These are phyloP conservation scores for Stomatorhinus walkeri DNA, from an alignment of 2,797 vertebrate genomes.

Conservation along the genomic window DNA sequence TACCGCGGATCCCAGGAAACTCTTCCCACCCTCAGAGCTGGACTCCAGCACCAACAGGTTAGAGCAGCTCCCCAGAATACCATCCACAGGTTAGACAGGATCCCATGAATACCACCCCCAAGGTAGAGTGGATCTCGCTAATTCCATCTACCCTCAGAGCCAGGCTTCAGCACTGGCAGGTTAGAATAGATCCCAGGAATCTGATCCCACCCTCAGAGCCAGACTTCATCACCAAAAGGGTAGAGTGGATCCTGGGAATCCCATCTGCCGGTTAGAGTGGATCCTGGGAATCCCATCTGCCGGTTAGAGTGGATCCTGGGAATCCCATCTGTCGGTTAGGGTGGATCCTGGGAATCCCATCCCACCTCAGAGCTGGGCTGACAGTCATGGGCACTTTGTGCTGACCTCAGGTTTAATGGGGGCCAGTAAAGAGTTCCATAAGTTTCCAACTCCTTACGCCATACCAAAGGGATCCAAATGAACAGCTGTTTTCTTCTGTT, in stretches of 20 bases:
- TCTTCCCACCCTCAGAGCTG: neutral
- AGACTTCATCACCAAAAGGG: neutral
- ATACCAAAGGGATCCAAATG: neutral
- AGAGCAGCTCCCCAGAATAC: neutral
- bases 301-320: neutral
- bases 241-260: neutral
- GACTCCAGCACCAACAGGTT: neutral
- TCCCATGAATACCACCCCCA: neutral
- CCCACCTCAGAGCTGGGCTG: neutral
- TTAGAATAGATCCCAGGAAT: neutral
- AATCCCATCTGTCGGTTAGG: neutral
- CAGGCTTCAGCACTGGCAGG: neutral
- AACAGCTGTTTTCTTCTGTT: neutral
- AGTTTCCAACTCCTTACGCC: neutral
- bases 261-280: neutral
- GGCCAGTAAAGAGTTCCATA: neutral
- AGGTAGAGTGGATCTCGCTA: neutral
- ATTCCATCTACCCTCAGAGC: neutral
- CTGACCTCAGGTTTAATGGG: neutral
- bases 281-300: neutral
- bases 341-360: neutral
- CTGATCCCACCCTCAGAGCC: neutral
- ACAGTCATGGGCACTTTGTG: neutral
- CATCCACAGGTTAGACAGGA: neutral
- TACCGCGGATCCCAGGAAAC: neutral